Base-by-base conservation (phyloP, 2,113 vertebrate species). In the Dasyurus viverrinus region DNA sequence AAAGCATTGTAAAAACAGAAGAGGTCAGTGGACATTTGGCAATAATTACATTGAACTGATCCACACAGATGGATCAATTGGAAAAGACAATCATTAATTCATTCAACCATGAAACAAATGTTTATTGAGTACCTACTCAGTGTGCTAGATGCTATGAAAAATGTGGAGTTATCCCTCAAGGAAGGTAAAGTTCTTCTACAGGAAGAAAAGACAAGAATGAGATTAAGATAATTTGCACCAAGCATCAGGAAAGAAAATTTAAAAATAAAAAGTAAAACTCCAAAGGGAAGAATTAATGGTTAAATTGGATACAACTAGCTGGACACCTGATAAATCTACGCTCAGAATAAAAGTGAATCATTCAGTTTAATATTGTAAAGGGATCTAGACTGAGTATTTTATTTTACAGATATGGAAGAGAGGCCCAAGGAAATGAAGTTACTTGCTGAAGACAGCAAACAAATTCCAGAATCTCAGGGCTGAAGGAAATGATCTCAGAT, bases 271-370 rank as follows among this genome's bases (percentile, higher is more conserved):
- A 84, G 14, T 84, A 84, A 42, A 42, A 84, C 2, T 84, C 36
- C 16, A 42, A 84, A 84, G 16, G 68, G 68, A 84, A 84, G 68
- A 84, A 84, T 42, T 19, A 84, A 68, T 68, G 92, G 76, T 93
- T 94, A 93, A 54, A 24, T 54, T 91, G 60, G 54, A 93, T 95
- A 76, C 94, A 92, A 94, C 92, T 95, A 95, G 94, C n/a, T 93
- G n/a, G 90, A 96, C 96, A 92, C 92, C 8, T 95, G 54, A 97
- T 95, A 54, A 84, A 94, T 76, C 23, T 92, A 50, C 19, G 95
- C 42, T 95, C 95, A 95, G 68, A 84, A 84, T 84, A 84, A n/a
- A 84, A 42, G 19, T 84, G 68, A 84, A 84, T 84, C 7, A 42
- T 84, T 6, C 19, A 84, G 8, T 19, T 23, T 84, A 23, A n/a